Conservation (phyloP, 2,888 invertebrate genomes). For the Cyclophora punctaria region DNA sequence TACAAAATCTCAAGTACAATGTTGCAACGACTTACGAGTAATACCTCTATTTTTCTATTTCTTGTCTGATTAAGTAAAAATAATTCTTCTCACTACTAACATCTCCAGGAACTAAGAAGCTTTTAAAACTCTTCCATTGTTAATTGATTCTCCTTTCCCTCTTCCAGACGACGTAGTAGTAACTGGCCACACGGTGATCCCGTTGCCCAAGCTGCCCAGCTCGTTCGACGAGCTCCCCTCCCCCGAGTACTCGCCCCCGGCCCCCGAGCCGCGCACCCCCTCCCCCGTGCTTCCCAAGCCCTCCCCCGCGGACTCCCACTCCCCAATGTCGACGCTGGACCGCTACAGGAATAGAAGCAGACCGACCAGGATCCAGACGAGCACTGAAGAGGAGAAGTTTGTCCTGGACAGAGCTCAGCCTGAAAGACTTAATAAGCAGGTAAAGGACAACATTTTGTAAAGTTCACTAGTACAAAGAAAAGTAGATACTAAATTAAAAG, state of each 20-base stretch:
- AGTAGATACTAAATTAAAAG: too few relatives aligned
- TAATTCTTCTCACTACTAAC: too few relatives aligned
- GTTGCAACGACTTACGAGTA: too few relatives aligned
- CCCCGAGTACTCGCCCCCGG: slow-evolving; percentile 50
- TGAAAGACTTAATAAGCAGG: slow-evolving; percentile 72
- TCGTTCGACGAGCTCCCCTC: slow-evolving; percentile 58
- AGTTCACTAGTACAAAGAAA: too few relatives aligned
- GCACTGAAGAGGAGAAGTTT: slow-evolving; percentile 78
- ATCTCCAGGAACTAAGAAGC: too few relatives aligned
- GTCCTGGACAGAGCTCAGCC: slow-evolving; percentile 79
- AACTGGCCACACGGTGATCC: slow-evolving; percentile 78
- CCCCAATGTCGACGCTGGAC: slow-evolving; percentile 67
- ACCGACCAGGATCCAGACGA: slow-evolving; percentile 53
- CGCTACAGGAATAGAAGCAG: slow-evolving; percentile 59
- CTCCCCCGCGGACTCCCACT: slow-evolving; percentile 35
- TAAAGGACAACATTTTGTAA: slow-evolving; percentile 12
- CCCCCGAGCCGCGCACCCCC: slow-evolving; percentile 47
- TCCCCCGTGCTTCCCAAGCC: slow-evolving; percentile 53
- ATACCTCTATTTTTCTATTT: too few relatives aligned
- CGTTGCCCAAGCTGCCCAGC: slow-evolving; percentile 77
- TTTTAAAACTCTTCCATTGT: too few relatives aligned
- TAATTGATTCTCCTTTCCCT: neutral
- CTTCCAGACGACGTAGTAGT: slow-evolving; percentile 76
- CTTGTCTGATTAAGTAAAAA: too few relatives aligned
- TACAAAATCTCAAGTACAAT: too few relatives aligned